phyloP scores from a whole-genome alignment of 2,888 invertebrate genomes.

The Salticus scenicus region DNA sequence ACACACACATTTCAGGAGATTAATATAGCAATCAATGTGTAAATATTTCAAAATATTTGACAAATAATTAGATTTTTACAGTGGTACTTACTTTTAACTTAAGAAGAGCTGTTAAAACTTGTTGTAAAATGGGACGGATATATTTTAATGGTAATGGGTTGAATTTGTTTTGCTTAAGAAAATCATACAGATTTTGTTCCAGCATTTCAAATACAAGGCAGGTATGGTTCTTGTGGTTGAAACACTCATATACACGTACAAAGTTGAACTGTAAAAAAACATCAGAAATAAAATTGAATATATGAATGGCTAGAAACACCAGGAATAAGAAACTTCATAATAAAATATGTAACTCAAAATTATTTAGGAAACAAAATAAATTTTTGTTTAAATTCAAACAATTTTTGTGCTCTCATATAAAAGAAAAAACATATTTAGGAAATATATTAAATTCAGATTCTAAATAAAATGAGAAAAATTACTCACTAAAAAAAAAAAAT shows the following conservation, averaged over 20 bases:
- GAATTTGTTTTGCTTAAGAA: slow-evolving; percentile 99
- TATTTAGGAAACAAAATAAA: no score
- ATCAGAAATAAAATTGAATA: slow-evolving; percentile 25
- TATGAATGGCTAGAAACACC: not conserved
- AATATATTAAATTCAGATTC: no score
- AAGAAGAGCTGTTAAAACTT: slow-evolving; percentile 88
- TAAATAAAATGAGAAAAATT: no score
- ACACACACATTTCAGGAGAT: no score
- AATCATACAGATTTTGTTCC: slow-evolving; percentile 99
- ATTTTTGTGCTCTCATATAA: no score
- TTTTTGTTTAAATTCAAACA: no score
- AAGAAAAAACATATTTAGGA: no score
- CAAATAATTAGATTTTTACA: not conserved
- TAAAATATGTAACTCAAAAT: not conserved
- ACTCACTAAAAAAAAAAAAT: no score
- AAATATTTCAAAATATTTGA: not conserved
- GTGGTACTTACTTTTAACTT: slow-evolving; percentile 87
- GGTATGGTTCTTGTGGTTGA: slow-evolving; percentile 99
- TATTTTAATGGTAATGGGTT: slow-evolving; percentile 98
- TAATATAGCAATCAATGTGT: no score
- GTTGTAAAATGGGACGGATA: slow-evolving; percentile 98
- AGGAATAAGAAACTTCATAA: no score
- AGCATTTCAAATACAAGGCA: slow-evolving; percentile 99
- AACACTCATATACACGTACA: slow-evolving; percentile 99
- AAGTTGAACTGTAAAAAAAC: slow-evolving; percentile 87